Base-by-base conservation (phyloP, 23 tunicate species). In the Halocynthia aurantium region DNA sequence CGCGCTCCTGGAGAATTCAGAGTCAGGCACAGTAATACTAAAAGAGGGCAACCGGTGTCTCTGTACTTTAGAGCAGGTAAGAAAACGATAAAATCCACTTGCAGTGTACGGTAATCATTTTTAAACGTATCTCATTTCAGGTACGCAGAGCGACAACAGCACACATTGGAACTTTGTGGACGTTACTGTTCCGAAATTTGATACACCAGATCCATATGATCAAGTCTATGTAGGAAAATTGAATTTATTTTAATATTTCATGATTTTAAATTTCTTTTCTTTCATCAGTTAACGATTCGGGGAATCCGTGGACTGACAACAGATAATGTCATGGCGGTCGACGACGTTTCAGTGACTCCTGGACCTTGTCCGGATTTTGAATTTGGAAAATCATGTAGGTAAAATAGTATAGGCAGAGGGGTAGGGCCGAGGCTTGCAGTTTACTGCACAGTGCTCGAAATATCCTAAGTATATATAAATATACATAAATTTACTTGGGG, bases 141-240 rank as follows among this genome's bases (percentile, higher is more conserved):
- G 78, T 10, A 19, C 78, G 4, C 18, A 10, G n/a, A 74, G 78
- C 64, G 56, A 74, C 11, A 74, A 74, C 22, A 50, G 56, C 21
- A 52, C 78, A 52, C 78, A 74, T 74, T 74, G 78, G 78, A 74
- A 54, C 8, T 74, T 54, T 74, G 78, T 54, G 31, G 78, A 74
- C 63, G 31, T 74, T 12, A 54, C 78, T 13, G 63, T 74, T 22
- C 78, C 78, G 63, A 53, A 8, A 53, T 74, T 52, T 18, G 55
- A 52, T 0, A 13, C 78, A 10, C 31, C 31, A 10, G 18, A 74
- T 9, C 19, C 56, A 8, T 74, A 54, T n/a, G 78, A 74, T 5
- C 55, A 74, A 54, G 63, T 56, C 21, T 53, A 53, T 53, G 78
- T 74, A 54, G 56, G 63, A 54, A 17, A n/a, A 58, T 58, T 58